Base-by-base conservation (phyloP, 1,140 invertebrate genomes). In the Anastrepha obliqua region DNA sequence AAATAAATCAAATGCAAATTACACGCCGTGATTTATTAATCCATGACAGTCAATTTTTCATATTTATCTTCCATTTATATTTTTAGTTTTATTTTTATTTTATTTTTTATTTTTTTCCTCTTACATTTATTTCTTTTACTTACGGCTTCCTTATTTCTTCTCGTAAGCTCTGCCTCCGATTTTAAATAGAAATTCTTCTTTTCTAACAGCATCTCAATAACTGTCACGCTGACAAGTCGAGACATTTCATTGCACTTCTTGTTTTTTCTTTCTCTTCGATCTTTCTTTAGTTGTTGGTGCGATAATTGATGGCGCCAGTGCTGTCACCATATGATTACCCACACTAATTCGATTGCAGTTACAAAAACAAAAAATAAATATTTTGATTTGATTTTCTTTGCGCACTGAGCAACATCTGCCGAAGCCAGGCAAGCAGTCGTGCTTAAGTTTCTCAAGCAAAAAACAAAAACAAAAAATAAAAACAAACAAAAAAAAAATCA, bases 251-350 rank as follows among this genome's bases (percentile, higher is more conserved):
- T 81, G n/a, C 44, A 55, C n/a, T 81, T 51, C 44, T 17, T 55
- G 6, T 55, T 55, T 11, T 55, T 55, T 6, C 51, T 44, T 74
- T 74, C 17, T 44, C 29, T 44, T 7, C 13, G 15, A 8, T 81
- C 20, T 55, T 81, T 81, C 47, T 7, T 8, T 8, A 55, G 17
- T 55, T 81, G 74, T 55, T 81, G 74, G 44, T 81, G 47, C 55
- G 74, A n/a, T 81, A 81, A 81, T 81, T 55, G 74, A 81, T 81
- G 74, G 47, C 74, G 74, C 74, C 74, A 81, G 17, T 20, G 74
- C 74, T 81, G 74, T 81, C 74, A 81, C 47, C 74, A 47, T 17
- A 20, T 81, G 74, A 81, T 51, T 81, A 55, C 47, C 47, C 29
- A 51, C 13, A 55, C 47, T 81, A 81, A 81, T 81, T 81, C 47